These are phyloP conservation scores for Grantiella picta DNA, from an alignment of 2,113 vertebrate species.

Conservation along the genomic window DNA sequence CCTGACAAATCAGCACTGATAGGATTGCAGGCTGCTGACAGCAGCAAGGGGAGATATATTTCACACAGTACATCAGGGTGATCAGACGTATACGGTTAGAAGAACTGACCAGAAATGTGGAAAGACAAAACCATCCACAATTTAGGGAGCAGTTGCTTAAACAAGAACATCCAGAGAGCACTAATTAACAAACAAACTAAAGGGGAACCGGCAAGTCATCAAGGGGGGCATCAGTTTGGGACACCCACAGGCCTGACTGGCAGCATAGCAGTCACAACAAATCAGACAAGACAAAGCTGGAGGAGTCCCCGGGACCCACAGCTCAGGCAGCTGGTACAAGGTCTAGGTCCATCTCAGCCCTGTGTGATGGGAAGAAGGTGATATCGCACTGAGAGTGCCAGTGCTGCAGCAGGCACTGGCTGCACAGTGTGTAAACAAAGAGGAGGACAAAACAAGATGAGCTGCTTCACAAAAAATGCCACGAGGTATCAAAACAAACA, in stretches of 20 bases:
- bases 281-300: conserved; percentile 27
- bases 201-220: neutral
- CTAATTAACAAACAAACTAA: conserved; percentile 7
- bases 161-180: neutral
- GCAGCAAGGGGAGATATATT: neutral
- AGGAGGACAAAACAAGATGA: conserved; percentile 36
- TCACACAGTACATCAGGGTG: neutral
- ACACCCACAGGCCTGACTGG: neutral
- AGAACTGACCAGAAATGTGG: neutral
- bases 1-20: neutral
- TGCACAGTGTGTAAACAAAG: conserved; percentile 14
- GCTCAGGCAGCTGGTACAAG: conserved; percentile 52
- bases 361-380: neutral
- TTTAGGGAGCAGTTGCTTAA: neutral
- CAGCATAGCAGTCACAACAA: conserved; percentile 59
- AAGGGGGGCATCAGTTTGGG: neutral
- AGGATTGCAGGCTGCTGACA: neutral
- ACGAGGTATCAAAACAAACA: neutral
- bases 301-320: conserved; percentile 35
- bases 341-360: conserved; percentile 28
- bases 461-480: neutral
- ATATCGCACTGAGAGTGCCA: neutral
- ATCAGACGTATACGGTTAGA: neutral
- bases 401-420: neutral
- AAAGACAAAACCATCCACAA: neutral